A percentile compares a stretch with the other conserved stretches of the same genome.
Conservation (phyloP, 2,888 invertebrate genomes). For the Platycheirus rosarum region DNA sequence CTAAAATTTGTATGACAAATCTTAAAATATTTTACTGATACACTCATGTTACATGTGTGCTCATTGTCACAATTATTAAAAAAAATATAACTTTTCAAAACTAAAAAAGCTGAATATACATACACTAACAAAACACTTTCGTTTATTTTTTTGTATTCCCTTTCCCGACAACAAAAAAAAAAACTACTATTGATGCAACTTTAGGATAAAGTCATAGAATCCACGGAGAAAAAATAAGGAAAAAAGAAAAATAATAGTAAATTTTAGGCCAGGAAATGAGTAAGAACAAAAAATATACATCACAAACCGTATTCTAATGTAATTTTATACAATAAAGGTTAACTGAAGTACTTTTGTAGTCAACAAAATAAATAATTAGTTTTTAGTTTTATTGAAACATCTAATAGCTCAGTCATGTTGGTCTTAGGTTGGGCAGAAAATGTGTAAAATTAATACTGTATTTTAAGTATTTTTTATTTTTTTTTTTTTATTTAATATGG, state of each 20-base stretch:
- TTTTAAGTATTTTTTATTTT: background rate
- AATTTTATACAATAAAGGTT: slow-evolving; percentile 1
- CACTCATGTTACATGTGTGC: background rate
- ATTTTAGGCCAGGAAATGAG: slow-evolving; percentile 9
- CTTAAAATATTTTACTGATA: slow-evolving; percentile 1
- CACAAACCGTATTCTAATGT: slow-evolving; percentile 1
- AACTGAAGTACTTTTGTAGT: slow-evolving; percentile 11
- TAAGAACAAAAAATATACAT: slow-evolving; percentile 1
- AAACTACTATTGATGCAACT: slow-evolving; percentile 43
- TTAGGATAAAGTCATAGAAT: slow-evolving; percentile 60
- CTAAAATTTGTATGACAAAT: background rate
- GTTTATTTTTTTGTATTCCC: slow-evolving; percentile 54
- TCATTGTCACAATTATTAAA: slow-evolving; percentile 5
- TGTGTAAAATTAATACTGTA: background rate
- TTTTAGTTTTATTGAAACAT: background rate
- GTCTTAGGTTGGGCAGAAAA: slow-evolving; percentile 11
- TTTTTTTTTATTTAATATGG: background rate
- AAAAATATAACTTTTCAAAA: slow-evolving; percentile 10
- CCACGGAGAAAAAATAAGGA: slow-evolving; percentile 44
- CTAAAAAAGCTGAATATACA: background rate
- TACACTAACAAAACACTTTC: slow-evolving; percentile 58
- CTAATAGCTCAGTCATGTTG: slow-evolving; percentile 5
- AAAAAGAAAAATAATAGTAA: slow-evolving; percentile 21
- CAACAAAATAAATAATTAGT: slow-evolving; percentile 9
- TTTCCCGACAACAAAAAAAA: slow-evolving; percentile 51